Percentiles rank a stretch among this genome's conserved stretches.
phyloP scores from a whole-genome alignment of 37 sponge, comb jelly and placozoan species.

The Mnemiopsis leidyi region DNA sequence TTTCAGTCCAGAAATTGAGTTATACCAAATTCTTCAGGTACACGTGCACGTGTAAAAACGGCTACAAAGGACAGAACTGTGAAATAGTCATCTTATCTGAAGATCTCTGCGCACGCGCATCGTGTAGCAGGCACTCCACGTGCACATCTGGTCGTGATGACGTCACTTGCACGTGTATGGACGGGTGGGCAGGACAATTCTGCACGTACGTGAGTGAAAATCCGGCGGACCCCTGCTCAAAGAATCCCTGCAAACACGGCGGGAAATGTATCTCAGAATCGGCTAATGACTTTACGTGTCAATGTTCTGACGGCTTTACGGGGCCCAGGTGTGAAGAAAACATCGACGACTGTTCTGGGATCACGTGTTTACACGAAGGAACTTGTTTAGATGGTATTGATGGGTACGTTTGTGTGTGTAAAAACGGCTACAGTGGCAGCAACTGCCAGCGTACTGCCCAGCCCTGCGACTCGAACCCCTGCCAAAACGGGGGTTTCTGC shows the following conservation, averaged over 20 bases:
- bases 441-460: conserved; percentile 31
- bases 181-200: conserved; percentile 32
- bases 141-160: conserved; percentile 3
- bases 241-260: conserved; percentile 41
- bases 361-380: neutral
- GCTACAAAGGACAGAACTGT: conserved; percentile 23
- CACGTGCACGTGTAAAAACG: conserved; percentile 31
- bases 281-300: neutral
- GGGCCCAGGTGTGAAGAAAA: conserved; percentile 10
- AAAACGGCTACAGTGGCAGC: conserved; percentile 18
- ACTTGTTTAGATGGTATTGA: conserved; percentile 15
- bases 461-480: conserved; percentile 13
- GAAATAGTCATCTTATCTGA: neutral
- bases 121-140: conserved; percentile 5
- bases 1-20: no score
- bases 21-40: no score
- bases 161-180: conserved; percentile 60
- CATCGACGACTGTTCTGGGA: conserved; percentile 39
- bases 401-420: conserved; percentile 18
- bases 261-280: neutral
- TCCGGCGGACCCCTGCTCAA: neutral
- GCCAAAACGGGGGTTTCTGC: conserved; percentile 53
- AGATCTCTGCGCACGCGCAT: neutral
- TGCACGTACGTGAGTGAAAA: neutral
- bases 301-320: neutral